Percentiles rank a stretch among this genome's conserved stretches.
These are phyloP conservation scores for Harpagoxenus sublaevis DNA, from an alignment of 2,888 invertebrate species.

Conservation along the genomic window DNA sequence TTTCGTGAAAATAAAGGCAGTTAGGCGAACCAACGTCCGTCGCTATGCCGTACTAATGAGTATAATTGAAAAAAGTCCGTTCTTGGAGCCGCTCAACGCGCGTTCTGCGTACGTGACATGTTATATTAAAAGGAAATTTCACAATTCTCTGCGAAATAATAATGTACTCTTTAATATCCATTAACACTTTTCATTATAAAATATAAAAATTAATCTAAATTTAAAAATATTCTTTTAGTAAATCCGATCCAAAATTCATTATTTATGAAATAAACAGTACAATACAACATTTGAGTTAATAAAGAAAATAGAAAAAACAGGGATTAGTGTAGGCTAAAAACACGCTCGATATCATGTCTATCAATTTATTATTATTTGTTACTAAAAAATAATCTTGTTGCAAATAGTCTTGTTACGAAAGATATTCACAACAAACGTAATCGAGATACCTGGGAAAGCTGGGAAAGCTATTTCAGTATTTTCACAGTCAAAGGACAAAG, in stretches of 20 bases:
- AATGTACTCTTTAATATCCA: conserved; percentile 10
- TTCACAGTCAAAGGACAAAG: conserved; percentile 24
- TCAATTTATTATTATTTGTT: not conserved
- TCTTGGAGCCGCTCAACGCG: conserved; percentile 33
- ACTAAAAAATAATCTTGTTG: not conserved
- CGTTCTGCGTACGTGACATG: conserved; percentile 35
- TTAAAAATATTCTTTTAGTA: not conserved
- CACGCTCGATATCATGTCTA: not conserved
- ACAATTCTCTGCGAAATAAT: conserved; percentile 29
- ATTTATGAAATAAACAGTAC: not conserved
- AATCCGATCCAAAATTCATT: not conserved
- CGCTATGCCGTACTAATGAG: conserved; percentile 46
- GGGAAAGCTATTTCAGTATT: conserved; percentile 4
- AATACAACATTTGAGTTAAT: not conserved
- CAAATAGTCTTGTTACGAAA: not conserved
- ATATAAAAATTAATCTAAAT: conserved; percentile 14
- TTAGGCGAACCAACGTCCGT: conserved; percentile 22
- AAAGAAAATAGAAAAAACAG: not conserved
- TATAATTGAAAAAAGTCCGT: conserved; percentile 58
- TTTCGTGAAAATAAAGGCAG: conserved; percentile 53
- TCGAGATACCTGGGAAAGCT: not conserved
- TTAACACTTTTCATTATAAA: conserved; percentile 27
- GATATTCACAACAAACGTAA: conserved; percentile 11
- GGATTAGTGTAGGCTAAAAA: not conserved
- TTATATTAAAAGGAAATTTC: conserved; percentile 41